Percentiles rank a stretch among this genome's conserved stretches.
Evolutionary conservation across 1,140 invertebrate genomes (phyloP).

Genomic region (Zaprionus gabonicus): DNA sequence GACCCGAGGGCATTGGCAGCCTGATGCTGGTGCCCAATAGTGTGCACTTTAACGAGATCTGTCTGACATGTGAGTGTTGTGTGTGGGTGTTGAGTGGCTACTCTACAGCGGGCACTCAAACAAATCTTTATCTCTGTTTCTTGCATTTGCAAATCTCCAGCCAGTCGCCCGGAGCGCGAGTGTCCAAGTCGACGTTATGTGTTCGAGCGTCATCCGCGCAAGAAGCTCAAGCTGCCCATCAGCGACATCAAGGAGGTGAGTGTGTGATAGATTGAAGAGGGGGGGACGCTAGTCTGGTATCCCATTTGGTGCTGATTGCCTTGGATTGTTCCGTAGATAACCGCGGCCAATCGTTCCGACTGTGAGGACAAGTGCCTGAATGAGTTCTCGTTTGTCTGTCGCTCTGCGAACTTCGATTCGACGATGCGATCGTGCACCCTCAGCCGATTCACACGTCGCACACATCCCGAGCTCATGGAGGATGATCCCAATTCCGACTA

Average conservation of each 20-base stretch:
- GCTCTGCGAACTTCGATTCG: conserved; percentile 93
- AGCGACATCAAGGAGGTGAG: conserved; percentile 91
- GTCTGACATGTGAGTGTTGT: conserved; percentile 93
- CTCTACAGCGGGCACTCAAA: conserved; percentile 7
- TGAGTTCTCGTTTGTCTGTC: conserved; percentile 94
- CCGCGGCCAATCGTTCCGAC: conserved; percentile 92
- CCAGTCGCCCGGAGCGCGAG: conserved; percentile 92
- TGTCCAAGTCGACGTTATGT: conserved; percentile 94
- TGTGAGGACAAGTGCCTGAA: conserved; percentile 96
- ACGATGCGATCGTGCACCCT: conserved; percentile 91
- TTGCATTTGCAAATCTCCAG: conserved; percentile 85
- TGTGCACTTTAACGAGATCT: conserved; percentile 95
- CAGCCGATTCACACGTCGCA: conserved; percentile 92
- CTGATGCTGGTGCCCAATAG: conserved; percentile 93
- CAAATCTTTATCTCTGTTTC: conserved; percentile 4
- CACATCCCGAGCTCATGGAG: conserved; percentile 92
- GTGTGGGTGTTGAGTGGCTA: conserved; percentile 17
- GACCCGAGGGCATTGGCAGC: conserved; percentile 93
- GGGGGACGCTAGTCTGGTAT: neutral
- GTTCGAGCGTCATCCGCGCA: conserved; percentile 93
- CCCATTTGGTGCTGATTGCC: neutral
- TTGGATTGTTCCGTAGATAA: conserved; percentile 83
- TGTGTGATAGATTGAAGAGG: neutral
- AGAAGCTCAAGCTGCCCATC: conserved; percentile 91
- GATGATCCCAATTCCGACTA: conserved; percentile 95